Evolutionary conservation across 1,140 invertebrate species (phyloP), one percentile per base, ranked within the genome.

Genomic region (Drosophila lacertosa): DNA sequence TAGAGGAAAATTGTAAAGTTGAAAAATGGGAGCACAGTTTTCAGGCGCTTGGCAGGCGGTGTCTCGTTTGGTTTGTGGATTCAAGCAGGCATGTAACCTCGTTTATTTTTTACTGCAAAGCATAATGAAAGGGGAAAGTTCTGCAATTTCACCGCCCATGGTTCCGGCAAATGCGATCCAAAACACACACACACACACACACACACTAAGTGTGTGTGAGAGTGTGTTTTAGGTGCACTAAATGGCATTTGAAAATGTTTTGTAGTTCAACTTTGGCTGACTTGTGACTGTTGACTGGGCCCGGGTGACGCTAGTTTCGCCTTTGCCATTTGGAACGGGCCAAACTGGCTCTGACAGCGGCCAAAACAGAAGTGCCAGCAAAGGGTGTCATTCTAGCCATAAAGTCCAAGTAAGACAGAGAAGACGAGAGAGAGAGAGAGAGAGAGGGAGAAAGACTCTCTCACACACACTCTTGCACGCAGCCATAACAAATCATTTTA

Each of bases 111-210:
- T 64, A n/a, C n/a, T n/a, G 45, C 42, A n/a, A 16, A 66, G 53
- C 62, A 74, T 74, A 74, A 74, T 74, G 70, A 74, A 74, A 74
- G 70, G 65, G 65, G 65, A 74, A 74, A 74, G 64, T 74, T 74
- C 20, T 74, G 65, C 57, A 68, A 74, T 74, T 74, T 63, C 51
- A 69, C 51, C 70, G 65, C 70, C 65, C 64, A 55, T 68, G 57
- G 42, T 68, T 68, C 57, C 64, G 69, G 40, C 47, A 67, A 67
- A 33, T 63, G 66, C 32, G 50, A 64, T 39, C 66, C 59, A 55
- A 69, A 53, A 33, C 54, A 51, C 16, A 18, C 18, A 59, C 47
- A 62, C 24, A 51, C 53, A 35, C 39, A 10, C 15, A 60, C 11
- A 4, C 1, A 48, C 11, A n/a, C 22, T 47, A 45, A 16, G 44